Conservation (phyloP, 2,113 vertebrate genomes). For the Azemiops feae region DNA sequence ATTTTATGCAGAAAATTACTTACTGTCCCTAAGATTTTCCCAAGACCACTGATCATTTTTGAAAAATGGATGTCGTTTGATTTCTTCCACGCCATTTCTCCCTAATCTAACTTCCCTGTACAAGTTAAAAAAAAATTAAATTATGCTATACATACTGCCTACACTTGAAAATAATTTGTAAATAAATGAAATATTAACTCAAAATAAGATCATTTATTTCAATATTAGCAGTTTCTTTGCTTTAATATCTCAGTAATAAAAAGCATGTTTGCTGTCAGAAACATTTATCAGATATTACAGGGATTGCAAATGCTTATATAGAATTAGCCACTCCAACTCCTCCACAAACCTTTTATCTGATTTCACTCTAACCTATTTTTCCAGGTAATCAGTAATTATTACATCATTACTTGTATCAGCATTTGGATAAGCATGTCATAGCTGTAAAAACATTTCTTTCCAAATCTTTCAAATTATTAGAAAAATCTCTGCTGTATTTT, state of each 20-base stretch:
- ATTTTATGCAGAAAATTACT: constrained; percentile 60
- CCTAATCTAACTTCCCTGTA: constrained; percentile 92
- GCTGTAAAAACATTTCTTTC: background rate
- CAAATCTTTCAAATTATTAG: background rate
- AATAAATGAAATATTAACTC: background rate
- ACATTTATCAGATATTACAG: background rate
- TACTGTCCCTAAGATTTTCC: constrained; percentile 95
- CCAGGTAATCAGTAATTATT: background rate
- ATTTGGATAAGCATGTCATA: background rate
- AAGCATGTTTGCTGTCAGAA: background rate
- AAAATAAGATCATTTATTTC: background rate
- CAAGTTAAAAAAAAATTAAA: constrained; percentile 9
- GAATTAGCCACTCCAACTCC: background rate
- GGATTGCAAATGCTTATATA: background rate
- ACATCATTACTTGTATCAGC: background rate
- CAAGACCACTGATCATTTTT: constrained; percentile 99
- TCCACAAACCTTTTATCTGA: background rate
- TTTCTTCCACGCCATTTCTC: constrained; percentile 94
- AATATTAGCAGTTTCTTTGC: background rate
- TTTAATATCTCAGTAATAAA: background rate
- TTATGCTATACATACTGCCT: background rate
- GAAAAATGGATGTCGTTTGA: constrained; percentile 96
- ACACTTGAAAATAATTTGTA: background rate
- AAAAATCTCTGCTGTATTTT: background rate
- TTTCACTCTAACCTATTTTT: background rate